Evolutionary conservation across 2,797 vertebrate species (phyloP), one percentile per base, ranked within the genome.

Genomic region (Uromys caudimaculatus): DNA sequence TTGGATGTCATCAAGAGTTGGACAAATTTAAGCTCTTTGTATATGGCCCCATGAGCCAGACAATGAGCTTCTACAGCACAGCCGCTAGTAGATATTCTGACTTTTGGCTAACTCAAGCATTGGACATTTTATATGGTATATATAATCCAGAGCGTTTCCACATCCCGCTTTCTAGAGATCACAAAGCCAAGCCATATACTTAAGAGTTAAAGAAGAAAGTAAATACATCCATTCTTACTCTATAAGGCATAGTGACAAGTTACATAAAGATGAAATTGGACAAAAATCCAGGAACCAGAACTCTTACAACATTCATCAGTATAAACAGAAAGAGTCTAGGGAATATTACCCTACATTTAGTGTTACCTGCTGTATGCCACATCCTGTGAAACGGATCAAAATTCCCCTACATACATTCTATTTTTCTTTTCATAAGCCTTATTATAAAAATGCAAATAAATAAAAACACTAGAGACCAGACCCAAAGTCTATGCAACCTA

Each of bases 301-400:
- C 9, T 69, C 71, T 77, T 82, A 91, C 4, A 35, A 91, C 90
- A 89, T 89, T 54, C 90, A 89, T 94, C 27, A 54, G 81, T 93
- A 54, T 93, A 56, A 52, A 92, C 3, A 79, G 35, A 52, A 27
- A 93, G 10, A 92, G 10, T 87, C 24, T 24, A 17, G 56, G 29
- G 35, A n/a, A 24, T 47, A 52, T 41, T 84, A 93, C 11, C 44
- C 73, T 69, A 14, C 56, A 85, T 91, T 79, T 89, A 84, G 13
- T 83, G 12, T 94, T 16, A 96, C 71, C 62, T 94, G 8, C 4
- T 93, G 6, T 86, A 4, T 83, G 50, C 76, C 79, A 97, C 69
- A 67, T 81, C 67, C 21, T 69, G 0, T 47, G 29, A 54, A 95
- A 94, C 91, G 41, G 23, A 88, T n/a, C 89, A 94, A 90, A 17